Evolutionary conservation across 2,797 vertebrate species (phyloP), one percentile per base, ranked within the genome.

Genomic region (Pseudochromis fuscus): DNA sequence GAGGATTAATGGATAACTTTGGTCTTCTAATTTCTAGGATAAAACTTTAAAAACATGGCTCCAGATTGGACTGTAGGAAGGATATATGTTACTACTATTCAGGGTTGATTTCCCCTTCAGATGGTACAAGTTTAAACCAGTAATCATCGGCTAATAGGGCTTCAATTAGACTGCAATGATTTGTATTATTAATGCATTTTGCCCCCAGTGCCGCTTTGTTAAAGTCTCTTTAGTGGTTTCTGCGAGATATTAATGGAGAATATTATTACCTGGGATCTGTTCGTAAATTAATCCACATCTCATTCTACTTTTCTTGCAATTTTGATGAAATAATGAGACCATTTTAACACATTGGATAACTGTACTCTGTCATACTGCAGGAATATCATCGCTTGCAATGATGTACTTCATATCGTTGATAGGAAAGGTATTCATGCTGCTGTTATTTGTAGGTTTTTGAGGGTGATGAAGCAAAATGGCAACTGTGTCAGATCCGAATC

Each of bases 101-200:
- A 58, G 30, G 23, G n/a, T 23, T 53, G 50, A 59, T 49, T 73
- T 69, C 31, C 25, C 21, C 38, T 72, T 72, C 11, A 53, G n/a
- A 28, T 50, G 28, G 40, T 24, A 10, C n/a, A 53, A n/a, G 15
- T 62, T 53, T 50, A 8, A 44, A 24, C 37, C 11, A 31, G 23
- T 40, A 62, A 61, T 71, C 49, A 50, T 11, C 23, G 13, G 18
- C 37, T 78, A 60, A 64, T 57, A 64, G 53, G 38, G 49, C 23
- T 61, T 61, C 21, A 81, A 61, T 73, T 66, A 64, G 4, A 53
- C 27, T 10, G 38, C 35, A 44, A 6, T 57, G 44, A 62, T 69
- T 72, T 75, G 18, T 82, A 62, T 72, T 85, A 75, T 79, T 72
- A 82, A 84, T 67, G 44, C 44, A 72, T 77, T 77, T 82, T 49